These are phyloP conservation scores for Eulemur rubriventer DNA, from an alignment of 2,797 vertebrate species.

Conservation along the genomic window DNA sequence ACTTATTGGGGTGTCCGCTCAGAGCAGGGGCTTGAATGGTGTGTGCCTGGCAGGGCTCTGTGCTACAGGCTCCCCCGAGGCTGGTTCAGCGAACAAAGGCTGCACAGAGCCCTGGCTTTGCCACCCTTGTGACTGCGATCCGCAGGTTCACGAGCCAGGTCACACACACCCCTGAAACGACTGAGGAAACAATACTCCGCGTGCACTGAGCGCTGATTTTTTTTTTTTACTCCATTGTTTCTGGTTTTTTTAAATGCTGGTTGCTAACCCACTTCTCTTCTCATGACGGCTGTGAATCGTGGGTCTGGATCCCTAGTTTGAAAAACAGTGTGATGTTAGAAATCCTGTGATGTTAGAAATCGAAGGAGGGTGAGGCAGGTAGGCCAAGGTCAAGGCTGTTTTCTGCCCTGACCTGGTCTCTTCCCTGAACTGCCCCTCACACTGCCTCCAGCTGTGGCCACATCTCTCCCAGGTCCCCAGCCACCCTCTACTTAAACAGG, in stretches of 20 bases:
- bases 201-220: neutral
- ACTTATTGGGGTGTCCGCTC: too few species aligned
- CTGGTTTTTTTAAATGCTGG: neutral
- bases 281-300: neutral
- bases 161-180: neutral
- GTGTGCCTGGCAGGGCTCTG: neutral
- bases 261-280: neutral
- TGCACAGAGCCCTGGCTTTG: neutral
- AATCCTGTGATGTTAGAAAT: neutral
- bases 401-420: neutral
- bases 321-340: neutral
- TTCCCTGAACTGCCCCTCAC: accelerated
- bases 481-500: neutral
- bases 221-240: neutral
- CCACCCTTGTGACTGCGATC: neutral
- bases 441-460: neutral
- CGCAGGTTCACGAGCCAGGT: accelerated
- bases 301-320: neutral
- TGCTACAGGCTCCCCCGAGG: neutral
- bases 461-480: neutral
- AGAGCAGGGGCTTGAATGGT: too few species aligned
- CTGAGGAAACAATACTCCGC: neutral
- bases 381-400: neutral
- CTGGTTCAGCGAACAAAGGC: neutral
- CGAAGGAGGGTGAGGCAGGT: neutral